These are phyloP conservation scores for Chrysotoxum bicinctum DNA, from an alignment of 2,888 invertebrate species.

Conservation along the genomic window DNA sequence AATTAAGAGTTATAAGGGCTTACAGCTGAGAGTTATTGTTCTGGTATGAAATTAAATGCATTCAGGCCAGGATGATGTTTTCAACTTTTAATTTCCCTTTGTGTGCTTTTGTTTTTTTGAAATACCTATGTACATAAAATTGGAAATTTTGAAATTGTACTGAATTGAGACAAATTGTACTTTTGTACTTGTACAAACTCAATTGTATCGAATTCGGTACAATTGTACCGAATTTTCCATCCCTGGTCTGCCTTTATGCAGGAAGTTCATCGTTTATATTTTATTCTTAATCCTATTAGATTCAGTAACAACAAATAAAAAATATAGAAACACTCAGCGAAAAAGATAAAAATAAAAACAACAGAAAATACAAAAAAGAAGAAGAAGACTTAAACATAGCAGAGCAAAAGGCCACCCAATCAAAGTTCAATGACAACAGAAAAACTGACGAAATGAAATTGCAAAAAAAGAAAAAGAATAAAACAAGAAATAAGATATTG, in stretches of 20 bases:
- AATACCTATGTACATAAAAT: too few species aligned
- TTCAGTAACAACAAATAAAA: constrained; percentile 13
- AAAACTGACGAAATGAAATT: constrained; percentile 34
- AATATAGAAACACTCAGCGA: background rate
- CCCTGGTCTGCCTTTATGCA: constrained; percentile 39
- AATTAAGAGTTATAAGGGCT: too few species aligned
- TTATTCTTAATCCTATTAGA: constrained; percentile 58
- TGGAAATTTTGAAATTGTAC: too few species aligned
- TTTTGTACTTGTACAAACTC: too few species aligned
- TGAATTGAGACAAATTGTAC: too few species aligned
- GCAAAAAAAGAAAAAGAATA: background rate
- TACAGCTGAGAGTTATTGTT: too few species aligned
- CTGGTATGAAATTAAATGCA: too few species aligned
- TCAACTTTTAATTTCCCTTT: too few species aligned
- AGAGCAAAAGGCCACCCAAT: constrained; percentile 42
- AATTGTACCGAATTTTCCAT: too few species aligned
- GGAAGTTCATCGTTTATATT: constrained; percentile 63
- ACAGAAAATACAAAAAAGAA: background rate
- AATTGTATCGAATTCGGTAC: too few species aligned
- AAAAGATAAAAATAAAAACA: constrained; percentile 19
- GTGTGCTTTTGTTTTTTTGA: too few species aligned
- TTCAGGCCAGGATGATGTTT: too few species aligned
- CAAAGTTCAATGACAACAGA: constrained; percentile 70
- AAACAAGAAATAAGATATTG: constrained; percentile 24
- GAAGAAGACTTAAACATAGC: background rate